Evolutionary conservation across 1,140 invertebrate species (phyloP).

Genomic region (Euwallacea similis): DNA sequence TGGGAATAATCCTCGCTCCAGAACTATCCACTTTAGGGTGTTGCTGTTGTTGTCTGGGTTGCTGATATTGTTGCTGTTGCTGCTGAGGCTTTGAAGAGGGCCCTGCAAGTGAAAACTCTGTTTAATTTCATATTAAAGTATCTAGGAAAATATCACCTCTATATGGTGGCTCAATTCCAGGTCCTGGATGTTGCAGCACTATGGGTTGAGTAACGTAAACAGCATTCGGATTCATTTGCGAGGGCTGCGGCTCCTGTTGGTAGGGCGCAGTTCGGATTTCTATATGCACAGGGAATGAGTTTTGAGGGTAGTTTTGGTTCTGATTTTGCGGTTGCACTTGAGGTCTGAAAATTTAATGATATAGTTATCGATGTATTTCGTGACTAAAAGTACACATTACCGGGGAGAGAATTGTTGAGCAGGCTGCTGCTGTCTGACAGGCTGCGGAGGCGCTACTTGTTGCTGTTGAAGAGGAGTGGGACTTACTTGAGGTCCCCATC

Average conservation of each 20-base stretch:
- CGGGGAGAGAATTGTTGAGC: constrained; percentile 40
- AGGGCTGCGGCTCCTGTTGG: constrained; percentile 23
- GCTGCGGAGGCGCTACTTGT: constrained; percentile 19
- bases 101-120: neutral
- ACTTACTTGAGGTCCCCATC: constrained; percentile 35
- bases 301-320: constrained; percentile 23
- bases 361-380: neutral
- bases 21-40: constrained; percentile 44
- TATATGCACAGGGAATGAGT: constrained; percentile 36
- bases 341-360: constrained; percentile 11
- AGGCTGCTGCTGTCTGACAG: constrained; percentile 31
- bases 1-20: constrained; percentile 50
- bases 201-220: constrained; percentile 49
- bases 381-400: neutral
- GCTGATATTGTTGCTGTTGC: constrained; percentile 28
- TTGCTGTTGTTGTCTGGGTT: constrained; percentile 45
- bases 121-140: neutral
- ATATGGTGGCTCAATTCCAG: constrained; percentile 25
- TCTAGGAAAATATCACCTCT: constrained; percentile 15
- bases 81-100: neutral
- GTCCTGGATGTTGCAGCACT: constrained; percentile 48
- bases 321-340: constrained; percentile 36
- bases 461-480: constrained; percentile 9
- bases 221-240: constrained; percentile 43
- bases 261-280: constrained; percentile 37